phyloP scores from a whole-genome alignment of 30 jellyfish, hydroid and myxozoan species.

The Haliclystus octoradiatus region DNA sequence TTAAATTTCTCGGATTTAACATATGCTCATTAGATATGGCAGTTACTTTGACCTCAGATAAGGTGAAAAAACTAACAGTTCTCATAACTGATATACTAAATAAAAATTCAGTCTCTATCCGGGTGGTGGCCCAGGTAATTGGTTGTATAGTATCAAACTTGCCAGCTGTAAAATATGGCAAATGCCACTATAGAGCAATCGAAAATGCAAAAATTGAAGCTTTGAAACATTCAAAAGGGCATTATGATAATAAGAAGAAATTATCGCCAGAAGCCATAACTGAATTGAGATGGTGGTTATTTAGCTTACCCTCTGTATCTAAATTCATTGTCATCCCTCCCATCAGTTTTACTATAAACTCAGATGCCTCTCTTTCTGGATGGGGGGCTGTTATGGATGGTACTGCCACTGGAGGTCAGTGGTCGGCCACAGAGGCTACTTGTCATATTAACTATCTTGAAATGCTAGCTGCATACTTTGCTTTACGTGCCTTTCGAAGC shows the following conservation, averaged over 20 bases:
- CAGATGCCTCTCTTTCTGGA: constrained; percentile 27
- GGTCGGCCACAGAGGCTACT: constrained; percentile 14
- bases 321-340: constrained; percentile 6
- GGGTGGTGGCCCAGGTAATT: constrained; percentile 21
- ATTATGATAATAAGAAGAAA: constrained; percentile 7
- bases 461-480: constrained; percentile 18
- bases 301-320: not conserved
- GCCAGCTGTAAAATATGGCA: constrained; percentile 26
- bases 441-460: constrained; percentile 8
- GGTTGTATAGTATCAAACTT: constrained; percentile 31
- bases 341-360: not conserved
- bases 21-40: too few relatives aligned
- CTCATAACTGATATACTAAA: too few relatives aligned
- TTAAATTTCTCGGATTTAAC: too few relatives aligned
- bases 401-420: constrained; percentile 7
- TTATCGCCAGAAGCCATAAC: not conserved
- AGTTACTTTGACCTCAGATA: too few relatives aligned
- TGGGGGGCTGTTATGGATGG: constrained; percentile 28
- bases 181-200: constrained; percentile 3
- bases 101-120: not conserved
- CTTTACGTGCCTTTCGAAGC: constrained; percentile 3
- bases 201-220: constrained; percentile 24
- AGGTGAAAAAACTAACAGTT: too few relatives aligned
- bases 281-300: constrained; percentile 26
- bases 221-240: constrained; percentile 8